Evolutionary conservation across 2,113 vertebrate species (phyloP), one percentile per base, ranked within the genome.

Genomic region (Actenoides hombroni): DNA sequence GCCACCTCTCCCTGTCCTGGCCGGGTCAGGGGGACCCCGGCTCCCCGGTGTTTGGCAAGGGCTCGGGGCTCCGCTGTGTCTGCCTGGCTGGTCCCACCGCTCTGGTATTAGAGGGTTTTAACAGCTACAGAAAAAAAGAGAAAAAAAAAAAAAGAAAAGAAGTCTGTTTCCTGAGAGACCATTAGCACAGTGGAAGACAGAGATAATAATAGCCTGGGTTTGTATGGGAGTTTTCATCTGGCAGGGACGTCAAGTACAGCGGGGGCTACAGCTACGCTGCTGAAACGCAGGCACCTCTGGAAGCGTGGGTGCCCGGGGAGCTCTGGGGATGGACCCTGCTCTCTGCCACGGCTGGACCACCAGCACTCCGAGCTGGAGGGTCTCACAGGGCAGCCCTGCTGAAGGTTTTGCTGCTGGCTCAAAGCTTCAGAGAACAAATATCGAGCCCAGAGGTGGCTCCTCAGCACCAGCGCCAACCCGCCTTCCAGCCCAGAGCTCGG

Each of bases 101-200:
- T 68, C 42, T 1, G 1, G 46, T 17, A 69, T 70, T 61, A 10
- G 60, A 60, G 81, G 86, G 89, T 21, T 96, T 87, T 71, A 71
- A 85, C 78, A 57, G 40, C 68, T 89, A 12, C 63, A 85, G 44
- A 48, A 51, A 53, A 68, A 48, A 37, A 61, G 40, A 40, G 40
- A 39, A 5, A 25, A 23, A 7, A 29, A 20, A 14, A 29, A 21
- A 28, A 61, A 49, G 54, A n/a, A 33, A 64, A 73, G 5, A 19
- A 0, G 48, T 64, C 84, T 81, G 79, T 92, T 95, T 96, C 95
- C 95, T 92, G 94, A 96, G 96, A 95, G 95, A 92, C 94, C 94
- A 94, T 96, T 91, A 96, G 89, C 86, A 92, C 40, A 28, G 88
- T 91, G 86, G 95, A 90, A 97, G 95, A 92, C 79, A 2, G 84